These are phyloP conservation scores for Bugulina stolonifera DNA, from an alignment of 2,888 invertebrate genomes.

Conservation along the genomic window DNA sequence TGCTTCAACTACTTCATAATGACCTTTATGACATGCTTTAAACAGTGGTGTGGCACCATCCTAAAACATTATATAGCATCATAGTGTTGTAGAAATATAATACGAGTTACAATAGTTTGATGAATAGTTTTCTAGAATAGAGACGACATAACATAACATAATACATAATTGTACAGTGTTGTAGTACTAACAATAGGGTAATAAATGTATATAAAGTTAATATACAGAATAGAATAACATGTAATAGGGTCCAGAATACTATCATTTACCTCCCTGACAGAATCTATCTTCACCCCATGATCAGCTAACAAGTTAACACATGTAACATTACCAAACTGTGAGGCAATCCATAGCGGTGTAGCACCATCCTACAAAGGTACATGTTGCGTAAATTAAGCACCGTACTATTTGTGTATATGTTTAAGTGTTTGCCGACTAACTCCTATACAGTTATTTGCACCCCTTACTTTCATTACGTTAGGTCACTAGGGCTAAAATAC, in stretches of 20 bases:
- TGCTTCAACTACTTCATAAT: slow-evolving; percentile 72
- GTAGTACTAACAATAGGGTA: too few species aligned
- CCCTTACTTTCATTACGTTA: too few species aligned
- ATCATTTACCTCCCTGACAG: slow-evolving; percentile 66
- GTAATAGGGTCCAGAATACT: too few species aligned
- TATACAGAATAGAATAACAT: too few species aligned
- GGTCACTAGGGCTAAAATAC: too few species aligned
- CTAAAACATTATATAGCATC: too few species aligned
- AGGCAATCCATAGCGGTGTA: slow-evolving; percentile 85
- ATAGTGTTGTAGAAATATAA: too few species aligned
- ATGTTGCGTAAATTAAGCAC: too few species aligned
- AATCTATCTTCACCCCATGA: slow-evolving; percentile 75
- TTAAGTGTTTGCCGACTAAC: too few species aligned
- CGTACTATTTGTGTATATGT: too few species aligned
- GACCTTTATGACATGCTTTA: slow-evolving; percentile 93
- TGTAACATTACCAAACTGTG: slow-evolving; percentile 87
- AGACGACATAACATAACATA: background rate
- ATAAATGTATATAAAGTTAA: too few species aligned
- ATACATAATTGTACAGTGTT: background rate
- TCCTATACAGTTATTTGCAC: too few species aligned
- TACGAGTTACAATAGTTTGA: background rate
- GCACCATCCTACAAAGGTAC: slow-evolving; percentile 51
- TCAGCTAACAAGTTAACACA: slow-evolving; percentile 71
- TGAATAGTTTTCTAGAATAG: background rate
- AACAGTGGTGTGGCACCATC: slow-evolving; percentile 71